These are phyloP conservation scores for Cephus pulcher DNA, from an alignment of 2,888 invertebrate species.

Conservation along the genomic window DNA sequence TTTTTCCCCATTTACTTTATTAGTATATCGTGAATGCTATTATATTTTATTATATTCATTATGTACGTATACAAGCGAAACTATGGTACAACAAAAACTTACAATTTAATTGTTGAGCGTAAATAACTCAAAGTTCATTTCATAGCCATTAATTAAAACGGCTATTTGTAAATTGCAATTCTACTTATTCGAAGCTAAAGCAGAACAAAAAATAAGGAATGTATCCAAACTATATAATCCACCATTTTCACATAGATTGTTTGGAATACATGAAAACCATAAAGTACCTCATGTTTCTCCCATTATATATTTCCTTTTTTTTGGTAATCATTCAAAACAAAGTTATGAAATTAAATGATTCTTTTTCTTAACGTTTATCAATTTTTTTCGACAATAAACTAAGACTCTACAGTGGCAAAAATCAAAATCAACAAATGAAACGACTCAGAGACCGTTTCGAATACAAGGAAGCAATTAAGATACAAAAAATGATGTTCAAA, in stretches of 20 bases:
- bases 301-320: background rate
- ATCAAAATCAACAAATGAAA: slow-evolving; percentile 21
- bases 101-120: slow-evolving; percentile 21
- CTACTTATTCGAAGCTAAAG: slow-evolving; percentile 15
- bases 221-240: slow-evolving; percentile 24
- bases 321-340: slow-evolving; percentile 37
- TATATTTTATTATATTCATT: slow-evolving; percentile 30
- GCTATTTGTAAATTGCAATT: slow-evolving; percentile 9
- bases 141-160: slow-evolving; percentile 10
- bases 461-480: slow-evolving; percentile 16
- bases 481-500: background rate
- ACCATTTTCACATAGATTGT: slow-evolving; percentile 7
- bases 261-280: background rate
- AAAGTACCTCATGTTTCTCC: background rate
- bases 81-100: slow-evolving; percentile 23
- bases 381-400: slow-evolving; percentile 22
- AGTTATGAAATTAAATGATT: slow-evolving; percentile 37
- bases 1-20: slow-evolving; percentile 29
- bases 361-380: slow-evolving; percentile 16
- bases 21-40: slow-evolving; percentile 37
- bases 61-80: slow-evolving; percentile 44
- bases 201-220: background rate
- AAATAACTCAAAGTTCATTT: slow-evolving; percentile 14
- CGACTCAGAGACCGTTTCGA: background rate
- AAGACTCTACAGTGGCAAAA: slow-evolving; percentile 30